Conservation (phyloP, 2,888 invertebrate species). For the Leucophora obtusa region DNA sequence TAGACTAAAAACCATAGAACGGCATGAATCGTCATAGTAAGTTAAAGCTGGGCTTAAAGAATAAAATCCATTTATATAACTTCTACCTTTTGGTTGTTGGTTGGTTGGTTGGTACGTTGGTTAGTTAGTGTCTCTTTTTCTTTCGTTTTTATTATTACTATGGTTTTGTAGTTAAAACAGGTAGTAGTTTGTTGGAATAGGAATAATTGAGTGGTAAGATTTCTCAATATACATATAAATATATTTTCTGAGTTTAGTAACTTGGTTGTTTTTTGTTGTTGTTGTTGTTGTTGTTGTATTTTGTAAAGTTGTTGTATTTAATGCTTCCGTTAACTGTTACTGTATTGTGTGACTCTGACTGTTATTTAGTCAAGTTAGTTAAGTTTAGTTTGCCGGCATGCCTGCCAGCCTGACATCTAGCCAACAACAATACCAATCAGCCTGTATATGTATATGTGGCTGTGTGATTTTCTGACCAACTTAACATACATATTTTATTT, state of each 20-base stretch:
- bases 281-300: conserved; percentile 28
- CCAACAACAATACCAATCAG: conserved; percentile 30
- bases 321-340: conserved; percentile 56
- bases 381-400: not conserved
- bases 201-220: conserved; percentile 31
- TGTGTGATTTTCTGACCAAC: conserved; percentile 46
- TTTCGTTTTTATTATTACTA: not conserved
- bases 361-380: conserved; percentile 17
- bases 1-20: conserved; percentile 26
- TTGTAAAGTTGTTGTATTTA: conserved; percentile 16
- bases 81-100: conserved; percentile 1
- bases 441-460: not conserved
- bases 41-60: not conserved
- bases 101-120: not conserved
- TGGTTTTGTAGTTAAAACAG: conserved; percentile 10
- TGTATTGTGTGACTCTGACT: conserved; percentile 1
- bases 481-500: conserved; percentile 10
- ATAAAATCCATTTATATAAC: conserved; percentile 9
- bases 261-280: conserved; percentile 36
- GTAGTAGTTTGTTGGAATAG: conserved; percentile 1
- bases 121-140: not conserved
- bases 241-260: conserved; percentile 41
- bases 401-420: conserved; percentile 23
- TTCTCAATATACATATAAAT: conserved; percentile 30
- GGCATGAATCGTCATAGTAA: not conserved